Evolutionary conservation across 2,113 vertebrate genomes (phyloP), one percentile per base, ranked within the genome.

Genomic region (Stegostoma tigrinum): DNA sequence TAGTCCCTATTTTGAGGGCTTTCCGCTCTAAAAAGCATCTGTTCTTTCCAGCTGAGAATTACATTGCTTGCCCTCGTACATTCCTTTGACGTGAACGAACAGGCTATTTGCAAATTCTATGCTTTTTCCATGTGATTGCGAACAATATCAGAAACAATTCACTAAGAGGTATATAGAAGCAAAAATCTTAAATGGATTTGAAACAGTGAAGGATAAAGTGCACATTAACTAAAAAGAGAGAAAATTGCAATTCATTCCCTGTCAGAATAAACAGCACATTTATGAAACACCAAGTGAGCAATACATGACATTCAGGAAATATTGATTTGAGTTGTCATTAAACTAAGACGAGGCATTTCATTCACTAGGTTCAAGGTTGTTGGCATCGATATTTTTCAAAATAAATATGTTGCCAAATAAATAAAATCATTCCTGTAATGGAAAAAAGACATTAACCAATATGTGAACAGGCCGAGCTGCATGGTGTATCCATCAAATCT

Each of bases 1-100:
- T 95, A 68, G 10, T 42, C 66, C 0, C 23, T 70, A 15, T 67
- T 68, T 67, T 67, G 61, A 38, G 64, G n/a, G 90, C 34, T 17
- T 94, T 17, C 34, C 67, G n/a, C n/a, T 94, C 67, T 67, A 70
- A 17, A 94, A 67, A 94, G 93, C 93, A 95, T 95, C 42, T 52
- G 64, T 72, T 67, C 27, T 72, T 70, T 38, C 64, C 66, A 95
- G 94, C 94, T 45, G 91, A 72, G 24, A 15, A 72, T 34, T 70
- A 94, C 66, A 45, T 45, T 94, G 91, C 66, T 68, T 42, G 64
- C 67, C 1, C 42, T 94, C 90, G 42, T 67, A 94, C 90, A 66
- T 94, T 94, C 24, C 61, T 45, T 45, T 94, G n/a, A 38, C 66
- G 45, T 94, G 68, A 94, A 45, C 7, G 10, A 27, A 90, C 52